Conservation (phyloP, 2,113 vertebrate species). For the Regulus satrapa region DNA sequence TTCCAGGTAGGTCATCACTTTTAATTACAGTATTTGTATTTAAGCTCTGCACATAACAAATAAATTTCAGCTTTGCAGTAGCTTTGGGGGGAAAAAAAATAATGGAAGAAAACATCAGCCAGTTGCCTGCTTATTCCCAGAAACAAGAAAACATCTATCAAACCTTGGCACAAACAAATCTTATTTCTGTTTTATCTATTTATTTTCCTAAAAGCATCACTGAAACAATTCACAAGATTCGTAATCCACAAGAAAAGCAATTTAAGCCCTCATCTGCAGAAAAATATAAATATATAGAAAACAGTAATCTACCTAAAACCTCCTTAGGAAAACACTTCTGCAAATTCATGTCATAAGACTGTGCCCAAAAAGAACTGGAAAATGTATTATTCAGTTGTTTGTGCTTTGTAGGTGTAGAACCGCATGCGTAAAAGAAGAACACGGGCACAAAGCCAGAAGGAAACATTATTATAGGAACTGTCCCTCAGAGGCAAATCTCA, state of each 20-base stretch:
- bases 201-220: conserved; percentile 8
- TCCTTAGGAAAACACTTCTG: neutral
- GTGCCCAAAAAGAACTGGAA: neutral
- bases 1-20: neutral
- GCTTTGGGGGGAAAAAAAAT: neutral
- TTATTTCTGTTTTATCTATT: conserved; percentile 29
- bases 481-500: neutral
- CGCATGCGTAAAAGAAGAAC: neutral
- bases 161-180: neutral
- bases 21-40: conserved; percentile 8
- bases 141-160: neutral
- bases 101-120: neutral
- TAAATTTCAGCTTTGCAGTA: neutral
- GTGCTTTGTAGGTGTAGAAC: neutral
- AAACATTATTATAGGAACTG: neutral
- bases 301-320: conserved; percentile 11
- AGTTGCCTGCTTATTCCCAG: neutral
- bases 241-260: neutral
- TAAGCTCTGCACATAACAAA: neutral
- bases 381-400: neutral
- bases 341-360: neutral
- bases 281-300: conserved; percentile 22
- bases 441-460: neutral
- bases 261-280: neutral
- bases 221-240: conserved; percentile 12